Evolutionary conservation across 2,113 vertebrate genomes (phyloP).

Genomic region (Myrmecobius fasciatus): DNA sequence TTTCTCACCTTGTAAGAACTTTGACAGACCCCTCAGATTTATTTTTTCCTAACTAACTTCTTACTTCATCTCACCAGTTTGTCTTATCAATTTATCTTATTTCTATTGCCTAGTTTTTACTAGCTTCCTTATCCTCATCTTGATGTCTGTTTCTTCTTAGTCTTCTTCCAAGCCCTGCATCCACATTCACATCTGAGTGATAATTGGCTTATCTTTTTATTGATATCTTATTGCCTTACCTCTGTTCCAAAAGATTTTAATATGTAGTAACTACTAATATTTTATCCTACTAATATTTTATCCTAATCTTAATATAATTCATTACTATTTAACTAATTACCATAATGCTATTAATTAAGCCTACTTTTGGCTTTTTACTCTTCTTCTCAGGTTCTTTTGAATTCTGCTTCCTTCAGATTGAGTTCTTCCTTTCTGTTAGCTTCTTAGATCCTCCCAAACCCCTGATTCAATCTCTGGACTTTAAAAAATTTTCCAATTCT

Average conservation of each 20-base stretch:
- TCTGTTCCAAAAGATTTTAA: background rate
- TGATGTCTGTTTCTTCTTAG: background rate
- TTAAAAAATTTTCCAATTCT: background rate
- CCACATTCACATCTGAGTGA: background rate
- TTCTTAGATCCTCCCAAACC: background rate
- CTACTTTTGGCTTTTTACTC: background rate
- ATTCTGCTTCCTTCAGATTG: too few species aligned
- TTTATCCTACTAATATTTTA: background rate
- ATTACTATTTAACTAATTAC: background rate
- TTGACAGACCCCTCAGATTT: background rate
- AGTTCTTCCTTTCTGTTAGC: background rate
- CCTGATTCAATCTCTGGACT: background rate
- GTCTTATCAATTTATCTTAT: background rate
- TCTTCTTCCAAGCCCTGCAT: background rate
- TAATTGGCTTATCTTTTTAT: background rate
- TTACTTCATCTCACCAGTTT: background rate
- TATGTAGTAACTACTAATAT: background rate
- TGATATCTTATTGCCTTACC: background rate
- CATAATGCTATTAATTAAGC: background rate
- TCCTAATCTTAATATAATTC: background rate
- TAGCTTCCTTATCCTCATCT: background rate
- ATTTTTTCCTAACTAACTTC: background rate
- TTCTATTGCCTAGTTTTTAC: background rate
- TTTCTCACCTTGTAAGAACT: background rate
- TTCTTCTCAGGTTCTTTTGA: background rate